Conservation (phyloP, 2,797 vertebrate genomes). For the Sebastes kiyomatsui region DNA sequence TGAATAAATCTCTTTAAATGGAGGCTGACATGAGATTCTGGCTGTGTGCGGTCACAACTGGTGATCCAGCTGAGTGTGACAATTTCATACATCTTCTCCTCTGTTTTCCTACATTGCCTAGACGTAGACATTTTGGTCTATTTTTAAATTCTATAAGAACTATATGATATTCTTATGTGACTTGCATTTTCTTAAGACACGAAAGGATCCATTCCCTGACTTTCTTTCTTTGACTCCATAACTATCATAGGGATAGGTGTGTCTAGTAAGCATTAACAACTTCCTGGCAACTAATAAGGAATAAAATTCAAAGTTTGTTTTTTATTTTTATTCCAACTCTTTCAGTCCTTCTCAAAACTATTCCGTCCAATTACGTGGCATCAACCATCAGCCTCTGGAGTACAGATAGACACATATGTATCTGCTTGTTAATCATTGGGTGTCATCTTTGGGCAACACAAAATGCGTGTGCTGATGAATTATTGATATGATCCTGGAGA, state of each 20-base stretch:
- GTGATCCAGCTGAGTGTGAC: constrained; percentile 16
- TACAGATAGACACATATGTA: constrained; percentile 50
- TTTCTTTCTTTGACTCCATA: constrained; percentile 1
- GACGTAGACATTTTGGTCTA: not conserved
- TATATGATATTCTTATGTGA: not conserved
- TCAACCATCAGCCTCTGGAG: constrained; percentile 46
- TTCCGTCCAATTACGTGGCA: constrained; percentile 55
- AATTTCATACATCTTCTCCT: constrained; percentile 4
- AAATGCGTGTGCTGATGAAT: constrained; percentile 71
- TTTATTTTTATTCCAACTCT: constrained; percentile 6
- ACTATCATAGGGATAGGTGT: not conserved
- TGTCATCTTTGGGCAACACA: constrained; percentile 64
- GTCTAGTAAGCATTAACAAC: constrained; percentile 18
- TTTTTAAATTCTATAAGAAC: not conserved
- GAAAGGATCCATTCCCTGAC: not conserved
- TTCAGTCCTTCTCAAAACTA: constrained; percentile 8
- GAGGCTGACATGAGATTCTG: constrained; percentile 33
- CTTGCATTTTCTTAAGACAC: constrained; percentile 4
- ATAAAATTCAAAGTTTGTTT: constrained; percentile 18
- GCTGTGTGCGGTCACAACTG: constrained; percentile 24
- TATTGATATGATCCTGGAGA: constrained; percentile 76
- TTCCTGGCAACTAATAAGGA: not conserved
- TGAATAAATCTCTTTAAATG: constrained; percentile 56
- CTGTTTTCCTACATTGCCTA: not conserved
- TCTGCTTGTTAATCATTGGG: constrained; percentile 60